Evolutionary conservation across 2,113 vertebrate genomes (phyloP).

Genomic region (Tragelaphus imberbis): DNA sequence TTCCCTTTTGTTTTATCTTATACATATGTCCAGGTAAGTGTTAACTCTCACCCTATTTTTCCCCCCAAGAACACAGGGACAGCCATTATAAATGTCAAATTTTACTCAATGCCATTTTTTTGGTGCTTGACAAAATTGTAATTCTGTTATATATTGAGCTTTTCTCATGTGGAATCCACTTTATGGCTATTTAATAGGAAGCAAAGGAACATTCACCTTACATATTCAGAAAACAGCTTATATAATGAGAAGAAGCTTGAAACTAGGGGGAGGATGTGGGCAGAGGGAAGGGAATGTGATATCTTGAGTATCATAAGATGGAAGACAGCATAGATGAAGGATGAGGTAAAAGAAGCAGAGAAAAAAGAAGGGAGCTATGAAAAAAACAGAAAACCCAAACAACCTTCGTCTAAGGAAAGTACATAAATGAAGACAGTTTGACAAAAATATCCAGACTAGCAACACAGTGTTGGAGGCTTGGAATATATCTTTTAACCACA

Average conservation of each 20-base stretch:
- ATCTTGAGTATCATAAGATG: not conserved
- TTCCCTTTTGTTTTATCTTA: not conserved
- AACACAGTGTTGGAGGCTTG: not conserved
- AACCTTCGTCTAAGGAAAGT: not conserved
- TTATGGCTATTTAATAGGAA: not conserved
- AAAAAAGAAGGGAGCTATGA: not conserved
- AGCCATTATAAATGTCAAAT: not conserved
- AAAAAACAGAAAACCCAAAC: not conserved
- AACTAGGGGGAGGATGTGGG: not conserved
- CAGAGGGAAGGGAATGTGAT: not conserved
- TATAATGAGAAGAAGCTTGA: not conserved
- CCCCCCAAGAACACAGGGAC: not conserved
- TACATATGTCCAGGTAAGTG: not conserved
- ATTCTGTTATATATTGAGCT: not conserved
- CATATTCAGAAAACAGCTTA: not conserved
- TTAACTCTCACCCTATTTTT: not conserved
- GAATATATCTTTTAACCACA: not conserved
- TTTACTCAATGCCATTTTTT: not conserved
- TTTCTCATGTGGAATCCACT: not conserved
- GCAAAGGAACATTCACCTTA: not conserved
- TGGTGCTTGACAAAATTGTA: not conserved
- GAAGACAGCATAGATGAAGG: not conserved
- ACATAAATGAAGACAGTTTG: not conserved
- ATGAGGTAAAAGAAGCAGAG: not conserved
- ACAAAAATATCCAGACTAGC: not conserved